Percentiles rank a stretch among this genome's conserved stretches.
Evolutionary conservation across 2,888 invertebrate genomes (phyloP).

Genomic region (Aquatica leii): DNA sequence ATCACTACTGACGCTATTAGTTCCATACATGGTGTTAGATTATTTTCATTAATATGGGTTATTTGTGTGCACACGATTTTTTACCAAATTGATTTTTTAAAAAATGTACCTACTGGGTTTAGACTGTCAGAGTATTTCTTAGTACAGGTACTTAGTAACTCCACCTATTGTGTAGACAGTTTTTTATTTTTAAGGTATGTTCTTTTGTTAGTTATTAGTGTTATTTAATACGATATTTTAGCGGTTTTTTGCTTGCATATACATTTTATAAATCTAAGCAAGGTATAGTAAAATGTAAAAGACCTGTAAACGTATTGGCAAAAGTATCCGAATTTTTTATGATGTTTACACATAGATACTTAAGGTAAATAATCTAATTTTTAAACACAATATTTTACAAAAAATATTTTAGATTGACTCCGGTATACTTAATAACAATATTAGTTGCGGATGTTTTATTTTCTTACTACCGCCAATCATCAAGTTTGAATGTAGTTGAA

Average conservation of each 20-base stretch:
- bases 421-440: slow-evolving; percentile 59
- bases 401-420: slow-evolving; percentile 58
- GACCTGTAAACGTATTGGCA: slow-evolving; percentile 32
- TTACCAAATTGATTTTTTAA: slow-evolving; percentile 57
- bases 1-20: slow-evolving; percentile 54
- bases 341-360: slow-evolving; percentile 56
- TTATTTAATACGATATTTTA: slow-evolving; percentile 34
- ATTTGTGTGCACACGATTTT: slow-evolving; percentile 63
- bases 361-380: slow-evolving; percentile 52
- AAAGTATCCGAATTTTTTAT: slow-evolving; percentile 46
- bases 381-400: neutral
- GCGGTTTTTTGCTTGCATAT: slow-evolving; percentile 52
- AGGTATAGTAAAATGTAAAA: slow-evolving; percentile 31
- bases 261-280: slow-evolving; percentile 50
- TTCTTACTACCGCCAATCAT: slow-evolving; percentile 56
- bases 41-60: slow-evolving; percentile 67
- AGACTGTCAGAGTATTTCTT: slow-evolving; percentile 54
- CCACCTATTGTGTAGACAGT: slow-evolving; percentile 62
- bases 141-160: slow-evolving; percentile 59
- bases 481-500: slow-evolving; percentile 57
- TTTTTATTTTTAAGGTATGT: slow-evolving; percentile 61
- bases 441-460: slow-evolving; percentile 58
- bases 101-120: slow-evolving; percentile 56
- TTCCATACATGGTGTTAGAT: slow-evolving; percentile 63
- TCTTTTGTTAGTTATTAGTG: too few relatives aligned